A percentile compares a stretch with the other conserved stretches of the same genome.
Evolutionary conservation across 2,113 vertebrate species (phyloP).

Genomic region (Eidolon helvum): DNA sequence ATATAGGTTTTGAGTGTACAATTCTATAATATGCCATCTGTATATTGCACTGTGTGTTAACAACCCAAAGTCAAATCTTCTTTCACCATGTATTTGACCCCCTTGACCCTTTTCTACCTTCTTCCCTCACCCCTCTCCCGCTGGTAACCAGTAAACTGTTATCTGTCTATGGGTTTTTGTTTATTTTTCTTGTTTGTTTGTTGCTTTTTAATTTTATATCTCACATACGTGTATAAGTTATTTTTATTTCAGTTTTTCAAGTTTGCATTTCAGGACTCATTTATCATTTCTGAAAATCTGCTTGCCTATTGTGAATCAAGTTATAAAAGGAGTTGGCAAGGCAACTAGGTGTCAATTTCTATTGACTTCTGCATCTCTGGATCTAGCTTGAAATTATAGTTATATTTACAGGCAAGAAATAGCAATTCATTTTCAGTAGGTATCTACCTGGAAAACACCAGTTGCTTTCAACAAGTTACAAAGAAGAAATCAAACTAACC

Average conservation of each 20-base stretch:
- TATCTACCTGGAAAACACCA: conserved; percentile 29
- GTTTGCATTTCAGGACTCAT: neutral
- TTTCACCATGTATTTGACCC: too few species aligned
- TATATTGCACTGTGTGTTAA: too few species aligned
- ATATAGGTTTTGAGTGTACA: too few species aligned
- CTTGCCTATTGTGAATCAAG: conserved; percentile 19
- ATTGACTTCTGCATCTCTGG: conserved; percentile 54
- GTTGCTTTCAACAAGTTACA: conserved; percentile 36
- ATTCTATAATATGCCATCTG: too few species aligned
- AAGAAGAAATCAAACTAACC: conserved; percentile 16
- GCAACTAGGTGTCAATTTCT: conserved; percentile 8
- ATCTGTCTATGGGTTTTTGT: too few species aligned
- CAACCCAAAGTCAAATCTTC: too few species aligned
- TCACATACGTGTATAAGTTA: neutral
- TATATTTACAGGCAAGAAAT: neutral
- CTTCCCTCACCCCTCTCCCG: too few species aligned
- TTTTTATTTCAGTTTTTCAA: neutral
- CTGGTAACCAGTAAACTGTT: too few species aligned
- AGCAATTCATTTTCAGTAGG: conserved; percentile 1
- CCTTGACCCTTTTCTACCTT: too few species aligned
- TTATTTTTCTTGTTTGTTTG: too few species aligned
- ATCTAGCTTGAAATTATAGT: conserved; percentile 27
- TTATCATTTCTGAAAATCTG: conserved; percentile 34
- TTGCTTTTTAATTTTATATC: too few species aligned
- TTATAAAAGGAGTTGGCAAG: conserved; percentile 6